Evolutionary conservation across 2,888 invertebrate species (phyloP).

Genomic region (Drosophila incognita): DNA sequence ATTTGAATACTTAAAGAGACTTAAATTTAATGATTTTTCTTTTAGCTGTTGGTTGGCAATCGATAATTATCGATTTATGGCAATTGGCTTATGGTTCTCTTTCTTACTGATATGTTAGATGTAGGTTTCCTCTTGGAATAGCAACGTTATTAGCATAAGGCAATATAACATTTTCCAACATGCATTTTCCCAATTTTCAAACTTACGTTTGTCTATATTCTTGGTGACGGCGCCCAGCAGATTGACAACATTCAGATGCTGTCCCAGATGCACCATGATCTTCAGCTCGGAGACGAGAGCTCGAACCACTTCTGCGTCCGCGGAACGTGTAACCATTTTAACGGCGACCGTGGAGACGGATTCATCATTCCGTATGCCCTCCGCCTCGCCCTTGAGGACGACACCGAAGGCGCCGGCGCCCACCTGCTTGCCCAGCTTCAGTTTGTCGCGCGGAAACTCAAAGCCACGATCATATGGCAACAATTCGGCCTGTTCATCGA

Average conservation of each 20-base stretch:
- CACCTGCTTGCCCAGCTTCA: slow-evolving; percentile 91
- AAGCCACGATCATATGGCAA: slow-evolving; percentile 95
- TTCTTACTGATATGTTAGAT: background rate
- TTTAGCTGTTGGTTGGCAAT: background rate
- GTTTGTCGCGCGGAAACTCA: slow-evolving; percentile 95
- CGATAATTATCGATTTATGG: background rate
- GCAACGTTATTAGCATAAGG: background rate
- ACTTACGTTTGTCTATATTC: slow-evolving; percentile 93
- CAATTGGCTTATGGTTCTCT: too few species aligned
- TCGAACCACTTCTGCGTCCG: slow-evolving; percentile 91
- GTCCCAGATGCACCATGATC: slow-evolving; percentile 97
- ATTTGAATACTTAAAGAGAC: background rate
- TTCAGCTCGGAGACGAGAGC: slow-evolving; percentile 96
- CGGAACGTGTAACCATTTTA: slow-evolving; percentile 96
- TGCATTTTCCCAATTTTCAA: background rate
- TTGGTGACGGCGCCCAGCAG: slow-evolving; percentile 97
- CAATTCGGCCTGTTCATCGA: slow-evolving; percentile 97
- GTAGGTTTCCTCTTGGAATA: background rate
- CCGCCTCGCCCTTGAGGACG: slow-evolving; percentile 95
- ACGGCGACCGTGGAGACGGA: slow-evolving; percentile 94
- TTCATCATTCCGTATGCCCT: slow-evolving; percentile 91
- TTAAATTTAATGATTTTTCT: too few species aligned
- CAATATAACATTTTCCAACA: background rate
- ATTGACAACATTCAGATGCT: slow-evolving; percentile 97
- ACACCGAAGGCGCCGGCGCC: slow-evolving; percentile 98